These are phyloP conservation scores for Cephus pulcher DNA, from an alignment of 2,888 invertebrate genomes.

Conservation along the genomic window DNA sequence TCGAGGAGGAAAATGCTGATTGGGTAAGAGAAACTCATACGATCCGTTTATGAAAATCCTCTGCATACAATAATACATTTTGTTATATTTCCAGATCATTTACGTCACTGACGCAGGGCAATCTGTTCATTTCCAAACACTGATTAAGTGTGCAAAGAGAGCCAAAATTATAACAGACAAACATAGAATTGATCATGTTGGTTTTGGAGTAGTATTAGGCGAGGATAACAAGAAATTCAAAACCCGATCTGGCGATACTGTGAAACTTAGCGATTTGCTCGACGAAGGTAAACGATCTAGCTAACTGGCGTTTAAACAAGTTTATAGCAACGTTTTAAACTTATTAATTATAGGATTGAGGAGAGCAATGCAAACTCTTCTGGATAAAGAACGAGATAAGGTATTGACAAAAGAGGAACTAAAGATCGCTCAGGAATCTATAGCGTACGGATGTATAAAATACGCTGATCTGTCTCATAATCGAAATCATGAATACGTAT, in stretches of 20 bases:
- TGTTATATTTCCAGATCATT: conserved; percentile 48
- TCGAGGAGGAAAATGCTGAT: conserved; percentile 86
- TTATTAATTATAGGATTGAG: conserved; percentile 70
- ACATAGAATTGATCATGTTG: conserved; percentile 88
- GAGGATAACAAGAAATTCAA: conserved; percentile 99
- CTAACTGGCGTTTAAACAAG: not conserved
- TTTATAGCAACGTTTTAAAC: not conserved
- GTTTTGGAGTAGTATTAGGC: conserved; percentile 96
- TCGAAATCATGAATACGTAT: conserved; percentile 93
- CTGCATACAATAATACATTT: not conserved
- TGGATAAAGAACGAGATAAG: conserved; percentile 88
- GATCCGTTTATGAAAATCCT: not conserved
- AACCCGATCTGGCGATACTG: conserved; percentile 96
- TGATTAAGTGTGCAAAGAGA: conserved; percentile 84
- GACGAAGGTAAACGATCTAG: conserved; percentile 78
- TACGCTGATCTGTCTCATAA: conserved; percentile 97
- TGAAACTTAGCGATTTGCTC: conserved; percentile 86
- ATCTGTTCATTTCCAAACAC: conserved; percentile 77
- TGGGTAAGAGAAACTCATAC: conserved; percentile 72
- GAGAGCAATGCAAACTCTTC: conserved; percentile 83
- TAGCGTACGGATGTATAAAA: conserved; percentile 98
- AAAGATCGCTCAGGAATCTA: conserved; percentile 84
- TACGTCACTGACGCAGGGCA: conserved; percentile 94
- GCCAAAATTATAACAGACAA: conserved; percentile 77
- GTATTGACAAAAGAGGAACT: conserved; percentile 85